A percentile compares a stretch with the other conserved stretches of the same genome.
These are phyloP conservation scores for Champsocephalus esox DNA, from an alignment of 2,797 vertebrate genomes.

Conservation along the genomic window DNA sequence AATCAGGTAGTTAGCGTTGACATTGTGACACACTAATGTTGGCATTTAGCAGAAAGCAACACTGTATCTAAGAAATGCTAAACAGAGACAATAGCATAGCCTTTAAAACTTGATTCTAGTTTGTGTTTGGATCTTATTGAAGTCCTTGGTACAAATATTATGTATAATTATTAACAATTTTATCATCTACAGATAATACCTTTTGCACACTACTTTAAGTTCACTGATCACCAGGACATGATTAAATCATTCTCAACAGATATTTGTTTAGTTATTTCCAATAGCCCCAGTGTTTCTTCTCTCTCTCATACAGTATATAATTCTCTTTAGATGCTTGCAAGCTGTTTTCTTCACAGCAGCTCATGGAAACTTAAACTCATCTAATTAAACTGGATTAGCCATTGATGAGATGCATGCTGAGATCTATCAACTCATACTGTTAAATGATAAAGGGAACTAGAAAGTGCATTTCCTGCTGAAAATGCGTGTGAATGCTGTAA, in stretches of 20 bases:
- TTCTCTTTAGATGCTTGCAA: conserved; percentile 8
- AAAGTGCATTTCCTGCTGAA: no score
- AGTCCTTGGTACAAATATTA: background rate
- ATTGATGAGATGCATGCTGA: conserved; percentile 22
- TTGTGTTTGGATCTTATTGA: background rate
- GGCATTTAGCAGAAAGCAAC: no score
- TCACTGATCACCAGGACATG: background rate
- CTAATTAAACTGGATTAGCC: conserved; percentile 27
- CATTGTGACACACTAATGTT: background rate
- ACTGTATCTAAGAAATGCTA: background rate
- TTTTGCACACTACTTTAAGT: background rate
- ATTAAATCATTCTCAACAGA: background rate
- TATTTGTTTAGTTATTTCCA: background rate
- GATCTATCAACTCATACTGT: conserved; percentile 17
- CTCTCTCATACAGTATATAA: background rate
- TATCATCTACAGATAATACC: background rate
- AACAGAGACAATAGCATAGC: background rate
- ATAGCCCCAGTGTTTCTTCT: background rate
- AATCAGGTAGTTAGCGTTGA: background rate
- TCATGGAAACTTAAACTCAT: conserved; percentile 14
- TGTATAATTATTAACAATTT: background rate
- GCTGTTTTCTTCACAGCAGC: conserved; percentile 26
- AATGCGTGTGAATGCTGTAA: no score
- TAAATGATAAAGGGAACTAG: conserved; percentile 5
- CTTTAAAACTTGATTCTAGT: background rate